Conservation (phyloP, 2,113 vertebrate species). For the zebrafish (Danio rerio) region DNA sequence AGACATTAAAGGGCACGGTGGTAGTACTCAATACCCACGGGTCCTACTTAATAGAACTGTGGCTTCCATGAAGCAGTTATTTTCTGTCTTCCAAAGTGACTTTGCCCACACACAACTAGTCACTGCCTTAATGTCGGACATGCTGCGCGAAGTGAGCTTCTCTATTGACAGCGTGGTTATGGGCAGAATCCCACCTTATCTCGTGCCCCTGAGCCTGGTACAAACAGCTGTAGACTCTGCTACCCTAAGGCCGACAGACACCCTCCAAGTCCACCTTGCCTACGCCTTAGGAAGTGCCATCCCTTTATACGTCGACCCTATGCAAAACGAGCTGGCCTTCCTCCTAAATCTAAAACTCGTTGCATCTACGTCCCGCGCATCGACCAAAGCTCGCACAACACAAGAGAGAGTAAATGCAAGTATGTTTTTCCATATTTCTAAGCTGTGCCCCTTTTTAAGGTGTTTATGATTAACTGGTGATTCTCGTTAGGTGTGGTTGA, state of each 20-base stretch:
- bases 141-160: background rate
- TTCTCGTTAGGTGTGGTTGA: too few relatives aligned
- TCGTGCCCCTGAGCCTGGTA: background rate
- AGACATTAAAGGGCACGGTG: background rate
- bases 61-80: background rate
- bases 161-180: background rate
- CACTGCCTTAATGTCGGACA: background rate
- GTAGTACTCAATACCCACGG: background rate
- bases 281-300: background rate
- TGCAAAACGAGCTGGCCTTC: too few relatives aligned
- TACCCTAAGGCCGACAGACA: background rate
- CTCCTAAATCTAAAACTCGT: too few relatives aligned
- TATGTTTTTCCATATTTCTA: too few relatives aligned
- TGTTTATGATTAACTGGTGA: too few relatives aligned
- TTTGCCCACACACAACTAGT: background rate
- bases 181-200: background rate
- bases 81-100: background rate
- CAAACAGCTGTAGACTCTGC: background rate
- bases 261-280: background rate
- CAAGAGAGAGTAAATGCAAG: too few relatives aligned
- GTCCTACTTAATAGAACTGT: background rate
- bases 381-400: too few relatives aligned
- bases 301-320: too few relatives aligned
- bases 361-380: too few relatives aligned
- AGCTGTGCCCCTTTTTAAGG: too few relatives aligned